phyloP scores from a whole-genome alignment of 2,797 vertebrate species.

The Halcyon smyrnensis region DNA sequence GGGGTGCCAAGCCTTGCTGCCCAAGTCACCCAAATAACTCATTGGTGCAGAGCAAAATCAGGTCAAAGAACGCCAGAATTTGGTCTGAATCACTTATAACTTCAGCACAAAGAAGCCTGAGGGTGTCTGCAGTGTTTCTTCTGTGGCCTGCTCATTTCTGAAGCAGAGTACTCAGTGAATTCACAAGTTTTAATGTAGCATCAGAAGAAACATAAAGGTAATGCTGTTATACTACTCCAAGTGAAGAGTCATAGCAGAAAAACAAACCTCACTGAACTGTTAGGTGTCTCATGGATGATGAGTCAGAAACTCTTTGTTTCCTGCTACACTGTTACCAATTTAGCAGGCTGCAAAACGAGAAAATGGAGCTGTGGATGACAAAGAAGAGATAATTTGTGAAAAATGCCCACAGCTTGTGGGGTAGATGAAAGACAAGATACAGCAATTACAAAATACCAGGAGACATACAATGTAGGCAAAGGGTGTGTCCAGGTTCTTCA shows the following conservation, averaged over 20 bases:
- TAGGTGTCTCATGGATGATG: conserved; percentile 54
- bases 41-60: neutral
- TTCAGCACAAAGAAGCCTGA: neutral
- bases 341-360: conserved; percentile 52
- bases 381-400: conserved; percentile 41
- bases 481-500: neutral
- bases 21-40: neutral
- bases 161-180: neutral
- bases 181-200: neutral
- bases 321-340: conserved; percentile 21
- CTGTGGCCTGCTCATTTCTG: neutral
- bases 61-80: neutral
- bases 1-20: neutral
- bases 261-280: conserved; percentile 30
- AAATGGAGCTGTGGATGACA: conserved; percentile 47
- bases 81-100: neutral
- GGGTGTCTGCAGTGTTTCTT: neutral
- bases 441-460: conserved; percentile 35
- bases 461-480: conserved; percentile 8
- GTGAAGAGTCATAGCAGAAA: conserved; percentile 49
- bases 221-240: neutral
- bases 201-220: conserved; percentile 42
- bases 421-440: conserved; percentile 51
- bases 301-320: conserved; percentile 64
- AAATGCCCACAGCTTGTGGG: conserved; percentile 30